A percentile compares a stretch with the other conserved stretches of the same genome.
Conservation (phyloP, 23 tunicate genomes). For the Botrylloides violaceus region DNA sequence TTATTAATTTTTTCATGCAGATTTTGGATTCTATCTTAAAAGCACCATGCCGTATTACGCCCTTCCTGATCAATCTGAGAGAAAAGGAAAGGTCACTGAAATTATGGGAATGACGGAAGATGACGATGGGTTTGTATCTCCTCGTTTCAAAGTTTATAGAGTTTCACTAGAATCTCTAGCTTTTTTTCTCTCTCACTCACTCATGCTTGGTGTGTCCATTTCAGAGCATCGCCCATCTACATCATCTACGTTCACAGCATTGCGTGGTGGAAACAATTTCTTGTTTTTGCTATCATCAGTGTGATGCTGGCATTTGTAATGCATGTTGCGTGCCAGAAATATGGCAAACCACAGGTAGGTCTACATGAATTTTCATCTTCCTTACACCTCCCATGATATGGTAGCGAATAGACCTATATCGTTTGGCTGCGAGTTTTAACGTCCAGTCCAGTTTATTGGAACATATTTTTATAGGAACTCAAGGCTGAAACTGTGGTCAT, state of each 20-base stretch:
- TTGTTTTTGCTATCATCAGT: not conserved
- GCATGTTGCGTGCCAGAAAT: not conserved
- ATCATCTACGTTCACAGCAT: not conserved
- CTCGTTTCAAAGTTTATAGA: no score
- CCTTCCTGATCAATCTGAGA: slow-evolving; percentile 18
- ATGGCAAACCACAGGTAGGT: not conserved
- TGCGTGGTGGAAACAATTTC: not conserved
- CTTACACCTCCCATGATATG: no score
- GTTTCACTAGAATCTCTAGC: not conserved
- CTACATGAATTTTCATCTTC: no score
- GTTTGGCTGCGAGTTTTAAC: no score
- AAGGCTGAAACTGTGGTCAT: no score
- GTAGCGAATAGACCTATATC: no score
- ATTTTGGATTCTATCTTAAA: slow-evolving; percentile 46
- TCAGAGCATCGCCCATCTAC: not conserved
- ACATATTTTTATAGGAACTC: no score
- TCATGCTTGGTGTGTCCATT: not conserved
- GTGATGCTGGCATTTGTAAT: not conserved
- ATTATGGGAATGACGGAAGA: no score
- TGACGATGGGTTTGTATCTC: no score
- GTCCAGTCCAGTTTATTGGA: no score
- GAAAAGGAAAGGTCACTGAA: slow-evolving; percentile 31
- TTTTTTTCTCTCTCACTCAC: not conserved
- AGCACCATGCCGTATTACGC: slow-evolving; percentile 36
- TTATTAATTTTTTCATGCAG: no score